A percentile compares a stretch with the other conserved stretches of the same genome.
These are phyloP conservation scores for Chlorodrepanis virens DNA, from an alignment of 2,113 vertebrate species.

Conservation along the genomic window DNA sequence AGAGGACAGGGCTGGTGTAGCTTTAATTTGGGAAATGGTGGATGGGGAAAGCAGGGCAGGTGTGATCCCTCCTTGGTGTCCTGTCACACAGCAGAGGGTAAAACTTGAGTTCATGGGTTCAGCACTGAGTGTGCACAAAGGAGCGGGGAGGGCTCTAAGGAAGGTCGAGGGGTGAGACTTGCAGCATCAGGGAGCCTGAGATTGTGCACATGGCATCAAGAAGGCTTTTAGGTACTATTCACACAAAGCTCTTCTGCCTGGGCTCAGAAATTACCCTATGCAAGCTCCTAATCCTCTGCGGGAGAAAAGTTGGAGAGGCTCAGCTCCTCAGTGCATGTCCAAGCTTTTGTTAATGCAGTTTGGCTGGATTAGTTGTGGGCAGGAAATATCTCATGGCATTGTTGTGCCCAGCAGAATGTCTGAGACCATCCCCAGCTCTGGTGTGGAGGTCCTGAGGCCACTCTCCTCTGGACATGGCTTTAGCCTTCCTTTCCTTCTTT, in stretches of 20 bases:
- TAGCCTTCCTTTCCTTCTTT: neutral
- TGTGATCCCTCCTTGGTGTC: neutral
- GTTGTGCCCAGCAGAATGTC: neutral
- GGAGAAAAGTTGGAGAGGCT: neutral
- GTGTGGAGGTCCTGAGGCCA: neutral
- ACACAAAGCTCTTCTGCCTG: neutral
- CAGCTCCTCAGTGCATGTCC: neutral
- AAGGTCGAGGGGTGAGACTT: neutral
- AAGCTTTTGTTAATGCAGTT: neutral
- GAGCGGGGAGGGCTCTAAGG: neutral
- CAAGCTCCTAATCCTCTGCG: neutral
- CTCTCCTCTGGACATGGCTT: neutral
- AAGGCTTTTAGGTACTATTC: neutral
- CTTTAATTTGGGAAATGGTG: constrained; percentile 52
- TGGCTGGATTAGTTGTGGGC: neutral
- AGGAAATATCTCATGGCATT: neutral
- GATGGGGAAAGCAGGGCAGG: constrained; percentile 51
- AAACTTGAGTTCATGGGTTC: neutral
- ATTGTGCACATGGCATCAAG: neutral
- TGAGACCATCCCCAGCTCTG: neutral
- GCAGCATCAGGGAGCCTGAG: neutral
- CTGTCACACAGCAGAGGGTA: neutral
- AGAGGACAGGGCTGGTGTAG: neutral
- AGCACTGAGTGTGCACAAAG: neutral
- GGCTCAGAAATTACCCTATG: neutral